phyloP scores from a whole-genome alignment of 2,797 vertebrate species.

The Catharus ustulatus region DNA sequence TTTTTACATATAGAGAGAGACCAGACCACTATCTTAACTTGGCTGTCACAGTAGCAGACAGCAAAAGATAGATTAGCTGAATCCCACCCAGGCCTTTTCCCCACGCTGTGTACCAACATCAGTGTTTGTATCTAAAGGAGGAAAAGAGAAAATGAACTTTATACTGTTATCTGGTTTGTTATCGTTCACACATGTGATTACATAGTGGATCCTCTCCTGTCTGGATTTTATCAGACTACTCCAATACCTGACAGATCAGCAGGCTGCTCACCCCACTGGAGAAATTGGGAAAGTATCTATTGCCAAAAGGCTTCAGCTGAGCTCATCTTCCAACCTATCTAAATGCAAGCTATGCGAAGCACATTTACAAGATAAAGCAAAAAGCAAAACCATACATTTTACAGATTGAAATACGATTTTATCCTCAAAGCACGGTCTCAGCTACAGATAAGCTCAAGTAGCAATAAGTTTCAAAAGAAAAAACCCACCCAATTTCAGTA shows the following conservation, averaged over 20 bases:
- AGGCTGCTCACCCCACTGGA: not conserved
- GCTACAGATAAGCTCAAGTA: not conserved
- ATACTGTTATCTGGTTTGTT: not conserved
- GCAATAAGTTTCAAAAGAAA: not conserved
- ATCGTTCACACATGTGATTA: not conserved
- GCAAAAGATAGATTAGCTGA: not conserved
- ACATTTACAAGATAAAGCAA: slow-evolving; percentile 27
- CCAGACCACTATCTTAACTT: not conserved
- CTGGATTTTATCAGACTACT: not conserved
- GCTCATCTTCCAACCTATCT: not conserved
- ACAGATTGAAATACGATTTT: not conserved
- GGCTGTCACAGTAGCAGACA: not conserved
- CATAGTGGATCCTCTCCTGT: not conserved
- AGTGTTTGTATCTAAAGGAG: not conserved
- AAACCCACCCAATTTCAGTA: not conserved
- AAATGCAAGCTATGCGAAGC: not conserved
- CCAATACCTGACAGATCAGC: not conserved
- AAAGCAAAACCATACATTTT: not conserved
- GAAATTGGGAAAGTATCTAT: not conserved
- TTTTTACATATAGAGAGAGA: not conserved
- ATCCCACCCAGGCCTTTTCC: not conserved
- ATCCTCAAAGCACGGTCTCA: not conserved
- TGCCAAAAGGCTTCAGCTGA: not conserved
- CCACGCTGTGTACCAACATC: not conserved
- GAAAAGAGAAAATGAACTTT: not conserved